Base-by-base conservation (phyloP, 2,888 invertebrate species). In the Perizoma affinitatum region DNA sequence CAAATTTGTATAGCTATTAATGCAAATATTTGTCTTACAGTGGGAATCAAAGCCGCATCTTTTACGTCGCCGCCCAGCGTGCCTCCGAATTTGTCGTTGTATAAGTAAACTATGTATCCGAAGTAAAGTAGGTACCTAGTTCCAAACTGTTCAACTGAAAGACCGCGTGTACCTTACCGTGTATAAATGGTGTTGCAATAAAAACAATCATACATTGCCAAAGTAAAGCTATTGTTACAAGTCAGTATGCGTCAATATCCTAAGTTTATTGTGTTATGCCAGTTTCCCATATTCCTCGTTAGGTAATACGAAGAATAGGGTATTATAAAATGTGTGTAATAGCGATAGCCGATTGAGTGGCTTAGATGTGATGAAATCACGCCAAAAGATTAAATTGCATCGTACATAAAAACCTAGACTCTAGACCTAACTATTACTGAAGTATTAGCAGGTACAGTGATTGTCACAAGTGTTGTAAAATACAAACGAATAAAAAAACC, bases 311-410 rank as follows among this genome's bases (percentile, higher is more conserved):
- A 80, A 79, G 85, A 86, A 86, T 87, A 70, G 84, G 71, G 81
- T 83, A 86, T 87, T 87, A 86, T 85, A 79, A 84, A 87, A 86
- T 76, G 80, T 79, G 76, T 74, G 80, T 82, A 85, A 84, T 73
- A 69, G 70, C 22, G 1, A 22, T 3, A 3, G 22, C 36, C 71
- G 71, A 80, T 76, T 73, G 76, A 73, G 68, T 74, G 73, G 72
- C 59, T 75, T 54, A 66, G 65, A 55, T 45, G 56, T 68, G 65
- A 57, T 45, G 68, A 66, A 70, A 68, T 60, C 48, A 53, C 51
- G 53, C 44, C 49, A 51, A 58, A 57, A 62, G 67, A 67, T 73
- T 69, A 54, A 54, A 60, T 54, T 62, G 66, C 64, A 72, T 66
- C 68, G 64, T 70, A 56, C 65, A 49, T 50, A 49, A 10, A 52